Evolutionary conservation across 2,888 invertebrate genomes (phyloP).

Genomic region (Polylopha cassiicola): DNA sequence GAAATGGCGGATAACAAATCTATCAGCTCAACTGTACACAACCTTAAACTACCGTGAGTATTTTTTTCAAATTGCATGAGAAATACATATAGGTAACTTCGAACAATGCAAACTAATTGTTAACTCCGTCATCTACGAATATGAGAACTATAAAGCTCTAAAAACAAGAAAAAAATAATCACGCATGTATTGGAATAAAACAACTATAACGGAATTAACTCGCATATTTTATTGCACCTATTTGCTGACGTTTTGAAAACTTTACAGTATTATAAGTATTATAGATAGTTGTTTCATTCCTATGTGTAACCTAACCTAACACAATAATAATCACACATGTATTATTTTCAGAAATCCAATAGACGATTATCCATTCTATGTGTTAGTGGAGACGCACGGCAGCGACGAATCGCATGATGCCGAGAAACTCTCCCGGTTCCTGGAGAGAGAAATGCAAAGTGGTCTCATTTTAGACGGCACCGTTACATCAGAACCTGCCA

Average conservation of each 20-base stretch:
- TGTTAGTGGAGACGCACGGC: slow-evolving; percentile 92
- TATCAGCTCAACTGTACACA: slow-evolving; percentile 80
- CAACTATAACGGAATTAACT: too few relatives aligned
- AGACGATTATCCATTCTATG: slow-evolving; percentile 85
- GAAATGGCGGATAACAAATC: slow-evolving; percentile 93
- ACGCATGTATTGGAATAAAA: too few relatives aligned
- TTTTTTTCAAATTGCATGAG: slow-evolving; percentile 5
- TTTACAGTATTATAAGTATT: too few relatives aligned
- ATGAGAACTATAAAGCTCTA: too few relatives aligned
- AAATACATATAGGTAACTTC: too few relatives aligned
- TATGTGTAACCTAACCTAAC: too few relatives aligned
- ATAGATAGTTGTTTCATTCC: too few relatives aligned
- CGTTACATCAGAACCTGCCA: slow-evolving; percentile 87
- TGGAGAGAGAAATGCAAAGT: slow-evolving; percentile 83
- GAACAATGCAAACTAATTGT: too few relatives aligned
- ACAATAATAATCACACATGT: too few relatives aligned
- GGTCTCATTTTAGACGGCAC: slow-evolving; percentile 89
- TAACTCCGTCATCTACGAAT: too few relatives aligned
- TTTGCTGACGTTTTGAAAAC: too few relatives aligned
- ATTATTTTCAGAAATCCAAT: slow-evolving; percentile 72
- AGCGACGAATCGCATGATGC: slow-evolving; percentile 90
- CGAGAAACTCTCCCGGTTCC: slow-evolving; percentile 89
- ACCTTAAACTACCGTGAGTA: slow-evolving; percentile 73
- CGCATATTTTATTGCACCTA: too few relatives aligned
- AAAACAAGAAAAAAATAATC: background rate